Base-by-base conservation (phyloP, 2,888 invertebrate genomes). In the Drosophila ustulata region DNA sequence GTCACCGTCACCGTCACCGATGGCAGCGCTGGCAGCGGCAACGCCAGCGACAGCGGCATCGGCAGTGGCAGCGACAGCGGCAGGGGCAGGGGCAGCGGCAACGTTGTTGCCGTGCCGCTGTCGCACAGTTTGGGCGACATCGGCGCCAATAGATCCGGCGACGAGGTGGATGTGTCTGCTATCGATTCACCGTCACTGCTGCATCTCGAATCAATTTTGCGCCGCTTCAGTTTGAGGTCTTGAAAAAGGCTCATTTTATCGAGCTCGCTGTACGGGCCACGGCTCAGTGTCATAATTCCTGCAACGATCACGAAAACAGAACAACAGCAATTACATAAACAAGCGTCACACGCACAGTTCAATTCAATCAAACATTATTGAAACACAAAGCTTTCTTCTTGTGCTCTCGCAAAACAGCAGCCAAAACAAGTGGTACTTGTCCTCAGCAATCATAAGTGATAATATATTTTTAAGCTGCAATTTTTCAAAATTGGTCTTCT, bases 231-330 rank as follows among this genome's bases (percentile, higher is more conserved):
- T 95, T 98, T 98, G 94, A 98, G 96, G 95, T 98, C 98, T 96
- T 98, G 98, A 95, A 98, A 98, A 94, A 98, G 97, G 96, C 98
- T 98, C 98, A 98, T 98, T 95, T 97, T 97, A 96, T 97, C 97
- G 95, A 97, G 96, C 96, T 97, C 97, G 94, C 92, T 93, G 95
- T 97, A 97, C 95, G 97, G 97, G 95, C 96, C 96, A 95, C 97
- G 97, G 96, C 97, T 97, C 95, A 97, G 96, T 96, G 97, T 97
- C 97, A 97, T 97, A 97, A 97, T 97, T 97, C 97, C 97, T 97
- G 93, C 5, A 0, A 18, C 1, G 18, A 30, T 3, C 6, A 25
- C 9, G 3, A 23, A 11, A 49, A 18, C 18, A 18, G 18, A 18
- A 18, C 18, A 18, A 18, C 18, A 18, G 1, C 18, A 18, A 18